A percentile compares a stretch with the other conserved stretches of the same genome.
phyloP scores from a whole-genome alignment of 2,113 vertebrate species.

The Gnathonemus longibarbis region DNA sequence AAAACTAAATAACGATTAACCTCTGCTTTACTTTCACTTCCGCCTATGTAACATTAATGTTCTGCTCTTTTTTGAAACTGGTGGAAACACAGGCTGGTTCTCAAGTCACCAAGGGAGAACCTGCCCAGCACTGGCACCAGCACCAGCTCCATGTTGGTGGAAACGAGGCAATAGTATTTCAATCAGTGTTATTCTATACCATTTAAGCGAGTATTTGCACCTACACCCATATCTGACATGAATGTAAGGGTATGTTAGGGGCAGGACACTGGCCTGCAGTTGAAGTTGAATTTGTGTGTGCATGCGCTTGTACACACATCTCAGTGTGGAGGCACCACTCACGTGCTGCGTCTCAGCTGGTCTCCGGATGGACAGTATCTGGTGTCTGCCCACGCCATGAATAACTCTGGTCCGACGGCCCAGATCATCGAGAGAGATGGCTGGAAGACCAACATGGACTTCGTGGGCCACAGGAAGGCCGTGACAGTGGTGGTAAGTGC shows the following conservation, averaged over 20 bases:
- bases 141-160: no score
- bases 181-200: background rate
- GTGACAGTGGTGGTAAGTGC: conserved; percentile 91
- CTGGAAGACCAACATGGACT: conserved; percentile 99
- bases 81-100: no score
- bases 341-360: conserved; percentile 93
- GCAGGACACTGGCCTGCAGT: background rate
- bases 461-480: conserved; percentile 94
- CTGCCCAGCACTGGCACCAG: no score
- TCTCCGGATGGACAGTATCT: conserved; percentile 96
- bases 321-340: conserved; percentile 94
- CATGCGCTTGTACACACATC: background rate
- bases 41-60: no score
- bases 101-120: no score
- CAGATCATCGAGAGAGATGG: conserved; percentile 96
- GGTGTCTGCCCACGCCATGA: conserved; percentile 97
- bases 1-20: no score
- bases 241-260: background rate
- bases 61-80: no score
- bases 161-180: background rate
- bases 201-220: background rate
- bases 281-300: background rate
- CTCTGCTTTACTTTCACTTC: no score
- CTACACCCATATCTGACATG: background rate
- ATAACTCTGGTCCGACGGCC: conserved; percentile 95